Evolutionary conservation across 1,140 invertebrate species (phyloP).

Genomic region (Sarcophaga peregrina): DNA sequence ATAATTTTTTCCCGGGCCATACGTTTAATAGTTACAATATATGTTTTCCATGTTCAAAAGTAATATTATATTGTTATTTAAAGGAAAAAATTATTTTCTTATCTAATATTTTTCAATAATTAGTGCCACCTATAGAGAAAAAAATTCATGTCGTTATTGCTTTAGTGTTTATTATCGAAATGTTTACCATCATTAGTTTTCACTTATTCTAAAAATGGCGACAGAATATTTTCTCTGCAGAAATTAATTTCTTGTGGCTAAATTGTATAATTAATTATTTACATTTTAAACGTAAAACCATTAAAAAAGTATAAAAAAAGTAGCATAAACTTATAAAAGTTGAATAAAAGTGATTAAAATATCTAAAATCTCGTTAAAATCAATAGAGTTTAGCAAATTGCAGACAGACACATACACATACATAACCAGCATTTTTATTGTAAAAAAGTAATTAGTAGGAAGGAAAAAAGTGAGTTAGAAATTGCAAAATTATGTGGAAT

Average conservation of each 20-base stretch:
- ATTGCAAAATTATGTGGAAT: constrained; percentile 53
- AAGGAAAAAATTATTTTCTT: too few relatives aligned
- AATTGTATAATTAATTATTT: background rate
- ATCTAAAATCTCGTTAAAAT: background rate
- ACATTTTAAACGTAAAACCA: background rate
- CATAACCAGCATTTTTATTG: background rate
- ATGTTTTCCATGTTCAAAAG: too few relatives aligned
- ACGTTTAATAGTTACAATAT: too few relatives aligned
- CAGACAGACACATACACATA: background rate
- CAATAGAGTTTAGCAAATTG: background rate
- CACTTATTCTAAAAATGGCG: constrained; percentile 28
- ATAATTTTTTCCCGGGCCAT: too few relatives aligned
- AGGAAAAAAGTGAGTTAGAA: background rate
- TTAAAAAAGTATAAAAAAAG: background rate
- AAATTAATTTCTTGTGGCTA: constrained; percentile 10
- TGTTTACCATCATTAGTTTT: constrained; percentile 23
- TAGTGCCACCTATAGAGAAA: too few relatives aligned
- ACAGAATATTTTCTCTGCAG: constrained; percentile 12
- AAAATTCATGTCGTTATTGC: background rate
- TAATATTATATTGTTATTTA: too few relatives aligned
- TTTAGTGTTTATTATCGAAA: background rate
- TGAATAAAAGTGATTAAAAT: background rate
- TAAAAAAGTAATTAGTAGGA: background rate
- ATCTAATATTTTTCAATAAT: too few relatives aligned
- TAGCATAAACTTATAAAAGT: background rate